Base-by-base conservation (phyloP, 2,888 invertebrate genomes). In the Hypolimnas misippus region DNA sequence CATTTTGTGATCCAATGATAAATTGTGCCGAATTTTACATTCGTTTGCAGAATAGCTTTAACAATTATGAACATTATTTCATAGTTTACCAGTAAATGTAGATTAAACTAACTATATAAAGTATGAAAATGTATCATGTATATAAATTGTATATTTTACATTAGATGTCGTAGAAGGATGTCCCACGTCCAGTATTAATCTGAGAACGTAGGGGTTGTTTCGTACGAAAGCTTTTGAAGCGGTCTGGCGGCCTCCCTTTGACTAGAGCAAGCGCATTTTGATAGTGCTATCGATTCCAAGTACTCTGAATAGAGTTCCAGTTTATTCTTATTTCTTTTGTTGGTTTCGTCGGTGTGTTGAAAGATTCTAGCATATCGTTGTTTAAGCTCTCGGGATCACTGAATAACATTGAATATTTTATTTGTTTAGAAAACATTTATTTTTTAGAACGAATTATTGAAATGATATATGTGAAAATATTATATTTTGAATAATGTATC, bases 231-330 rank as follows among this genome's bases (percentile, higher is more conserved):
- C 82, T 87, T 86, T 89, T 87, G 87, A 89, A 80, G 77, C 76
- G 80, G 78, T 66, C 62, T 62, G 62, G 69, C 72, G 74, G 75
- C 68, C 75, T 75, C 79, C 82, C 87, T 89, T 89, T 88, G 87
- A 86, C 57, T 67, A 72, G 72, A 79, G 70, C 75, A 76, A 77
- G 74, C 83, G 84, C 87, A 85, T 87, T 89, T 86, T 86, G 84
- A 88, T 89, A 89, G 79, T 76, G 72, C 73, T 85, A 87, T 89
- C 84, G 87, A 89, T 89, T 86, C 81, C 66, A 73, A 82, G 77
- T 77, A 71, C 64, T 65, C 74, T 84, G 83, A 87, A 88, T 84
- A 84, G 78, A 84, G 81, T 86, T 83, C 82, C 81, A 81, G 76
- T 84, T 76, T 80, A 79, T 75, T 77, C 73, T 59, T 65, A 58